Evolutionary conservation across 2,113 vertebrate species (phyloP).

Genomic region (Craseonycteris thonglongyai): DNA sequence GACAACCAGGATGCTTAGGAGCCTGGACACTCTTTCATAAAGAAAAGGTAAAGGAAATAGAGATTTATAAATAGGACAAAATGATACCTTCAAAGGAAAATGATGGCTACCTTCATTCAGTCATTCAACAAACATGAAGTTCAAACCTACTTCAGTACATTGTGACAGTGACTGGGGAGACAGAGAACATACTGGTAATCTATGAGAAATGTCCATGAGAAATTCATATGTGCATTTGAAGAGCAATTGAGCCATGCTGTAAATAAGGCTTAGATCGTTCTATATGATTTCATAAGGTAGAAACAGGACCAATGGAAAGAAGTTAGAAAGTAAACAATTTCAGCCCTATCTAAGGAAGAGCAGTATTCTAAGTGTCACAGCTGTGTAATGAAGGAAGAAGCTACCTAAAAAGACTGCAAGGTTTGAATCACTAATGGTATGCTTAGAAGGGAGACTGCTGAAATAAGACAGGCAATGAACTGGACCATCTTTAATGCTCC

Average conservation of each 20-base stretch:
- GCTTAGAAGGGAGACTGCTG: background rate
- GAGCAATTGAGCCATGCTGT: background rate
- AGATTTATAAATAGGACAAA: constrained; percentile 20
- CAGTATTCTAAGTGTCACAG: background rate
- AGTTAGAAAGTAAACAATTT: constrained; percentile 3
- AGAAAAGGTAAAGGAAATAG: background rate
- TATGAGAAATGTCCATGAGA: background rate
- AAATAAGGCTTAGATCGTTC: background rate
- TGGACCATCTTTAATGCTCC: background rate
- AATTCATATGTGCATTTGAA: background rate
- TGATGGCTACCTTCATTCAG: constrained; percentile 3
- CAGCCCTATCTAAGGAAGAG: constrained; percentile 25
- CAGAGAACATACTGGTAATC: background rate
- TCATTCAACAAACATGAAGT: constrained; percentile 2
- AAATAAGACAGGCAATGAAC: background rate
- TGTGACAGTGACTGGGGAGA: background rate
- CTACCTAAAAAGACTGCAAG: background rate
- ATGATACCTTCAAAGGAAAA: background rate
- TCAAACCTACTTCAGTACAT: background rate
- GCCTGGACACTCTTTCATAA: background rate
- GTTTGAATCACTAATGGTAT: background rate
- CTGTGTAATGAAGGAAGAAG: background rate
- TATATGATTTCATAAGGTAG: background rate
- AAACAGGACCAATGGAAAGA: background rate
- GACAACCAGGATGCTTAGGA: background rate